phyloP scores from a whole-genome alignment of 2,888 invertebrate genomes.

The Acronicta psi region DNA sequence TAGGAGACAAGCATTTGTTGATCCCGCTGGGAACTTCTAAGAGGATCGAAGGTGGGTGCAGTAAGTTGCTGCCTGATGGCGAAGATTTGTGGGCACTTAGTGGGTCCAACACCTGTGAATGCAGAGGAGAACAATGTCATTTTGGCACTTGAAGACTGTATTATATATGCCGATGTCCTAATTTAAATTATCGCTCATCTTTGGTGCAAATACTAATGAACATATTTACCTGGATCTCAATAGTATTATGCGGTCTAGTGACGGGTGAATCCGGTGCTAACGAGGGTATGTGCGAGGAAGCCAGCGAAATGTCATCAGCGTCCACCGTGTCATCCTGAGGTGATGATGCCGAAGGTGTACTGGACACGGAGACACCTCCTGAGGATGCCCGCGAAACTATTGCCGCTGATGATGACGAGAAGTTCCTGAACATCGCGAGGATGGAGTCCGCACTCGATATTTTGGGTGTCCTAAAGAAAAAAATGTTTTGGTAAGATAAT shows the following conservation, averaged over 20 bases:
- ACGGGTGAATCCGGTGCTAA: slow-evolving; percentile 91
- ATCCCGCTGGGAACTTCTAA: slow-evolving; percentile 93
- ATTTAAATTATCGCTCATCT: too few relatives aligned
- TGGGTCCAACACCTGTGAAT: slow-evolving; percentile 90
- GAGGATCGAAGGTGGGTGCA: slow-evolving; percentile 93
- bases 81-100: slow-evolving; percentile 91
- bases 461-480: slow-evolving; percentile 87
- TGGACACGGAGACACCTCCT: slow-evolving; percentile 90
- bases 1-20: slow-evolving; percentile 94
- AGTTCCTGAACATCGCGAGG: slow-evolving; percentile 93
- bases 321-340: slow-evolving; percentile 92
- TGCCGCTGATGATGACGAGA: slow-evolving; percentile 91
- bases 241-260: slow-evolving; percentile 80
- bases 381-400: slow-evolving; percentile 90
- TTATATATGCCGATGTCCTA: too few relatives aligned
- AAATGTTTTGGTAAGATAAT: not conserved
- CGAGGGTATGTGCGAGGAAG: slow-evolving; percentile 89
- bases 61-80: slow-evolving; percentile 88
- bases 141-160: too few relatives aligned
- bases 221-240: slow-evolving; percentile 80
- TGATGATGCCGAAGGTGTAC: slow-evolving; percentile 92
- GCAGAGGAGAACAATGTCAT: slow-evolving; percentile 1
- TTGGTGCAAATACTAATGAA: too few relatives aligned
- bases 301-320: slow-evolving; percentile 92
- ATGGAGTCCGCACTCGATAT: slow-evolving; percentile 94